Evolutionary conservation across 2,888 invertebrate species (phyloP).

Genomic region (Dryocosmus kuriphilus): DNA sequence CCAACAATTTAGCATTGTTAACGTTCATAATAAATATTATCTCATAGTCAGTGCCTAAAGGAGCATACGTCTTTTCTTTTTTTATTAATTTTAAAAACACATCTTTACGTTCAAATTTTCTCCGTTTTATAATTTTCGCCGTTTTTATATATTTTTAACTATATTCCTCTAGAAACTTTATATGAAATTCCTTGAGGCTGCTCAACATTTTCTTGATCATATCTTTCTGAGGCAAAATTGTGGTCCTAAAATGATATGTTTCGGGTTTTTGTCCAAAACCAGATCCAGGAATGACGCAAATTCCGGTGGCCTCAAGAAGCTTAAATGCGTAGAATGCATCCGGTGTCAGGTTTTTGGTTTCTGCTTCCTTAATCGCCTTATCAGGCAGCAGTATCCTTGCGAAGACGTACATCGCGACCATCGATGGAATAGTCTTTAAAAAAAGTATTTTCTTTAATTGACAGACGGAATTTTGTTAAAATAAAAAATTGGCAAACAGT

Average conservation of each 20-base stretch:
- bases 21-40: constrained; percentile 41
- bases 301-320: constrained; percentile 93
- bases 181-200: constrained; percentile 90
- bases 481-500: too few species aligned
- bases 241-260: constrained; percentile 97
- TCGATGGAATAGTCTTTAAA: constrained; percentile 79
- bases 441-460: too few species aligned
- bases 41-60: not conserved
- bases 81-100: constrained; percentile 2
- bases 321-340: constrained; percentile 96
- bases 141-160: constrained; percentile 78
- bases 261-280: constrained; percentile 97
- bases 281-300: constrained; percentile 96
- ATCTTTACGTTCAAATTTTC: constrained; percentile 12
- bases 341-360: constrained; percentile 85
- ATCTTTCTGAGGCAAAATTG: constrained; percentile 94
- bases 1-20: constrained; percentile 21
- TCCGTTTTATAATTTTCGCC: constrained; percentile 9
- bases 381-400: constrained; percentile 90
- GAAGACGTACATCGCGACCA: constrained; percentile 99
- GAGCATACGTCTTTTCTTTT: not conserved
- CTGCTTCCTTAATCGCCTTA: constrained; percentile 91
- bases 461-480: too few species aligned
- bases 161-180: constrained; percentile 87
- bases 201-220: constrained; percentile 90